Percentiles rank a stretch among this genome's conserved stretches.
These are phyloP conservation scores for Yoshiicerus persimilis DNA, from an alignment of 1,140 invertebrate species.

Conservation along the genomic window DNA sequence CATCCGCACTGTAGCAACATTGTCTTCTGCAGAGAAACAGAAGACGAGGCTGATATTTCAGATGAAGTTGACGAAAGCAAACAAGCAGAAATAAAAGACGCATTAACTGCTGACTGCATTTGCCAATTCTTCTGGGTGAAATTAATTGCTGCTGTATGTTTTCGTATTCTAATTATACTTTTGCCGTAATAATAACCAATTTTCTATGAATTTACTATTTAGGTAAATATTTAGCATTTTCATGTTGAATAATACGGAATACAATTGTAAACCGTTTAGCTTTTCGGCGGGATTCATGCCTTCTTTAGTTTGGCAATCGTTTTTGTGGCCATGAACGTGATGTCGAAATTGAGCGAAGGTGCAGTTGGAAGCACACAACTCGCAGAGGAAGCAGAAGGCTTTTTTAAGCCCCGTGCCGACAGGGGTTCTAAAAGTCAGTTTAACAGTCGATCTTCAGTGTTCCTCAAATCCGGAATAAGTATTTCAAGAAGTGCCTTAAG, in stretches of 20 bases:
- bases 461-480: no score
- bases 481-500: no score
- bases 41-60: not conserved
- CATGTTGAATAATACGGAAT: not conserved
- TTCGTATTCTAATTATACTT: not conserved
- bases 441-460: not conserved
- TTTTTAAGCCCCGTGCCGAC: not conserved
- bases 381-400: not conserved
- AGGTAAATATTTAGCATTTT: no score
- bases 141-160: not conserved
- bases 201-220: no score
- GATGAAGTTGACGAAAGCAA: not conserved
- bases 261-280: not conserved
- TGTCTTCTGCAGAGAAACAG: not conserved
- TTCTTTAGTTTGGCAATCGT: not conserved
- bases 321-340: not conserved
- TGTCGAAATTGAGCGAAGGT: not conserved
- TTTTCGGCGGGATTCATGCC: not conserved
- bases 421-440: not conserved
- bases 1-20: not conserved
- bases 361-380: not conserved
- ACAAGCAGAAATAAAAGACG: not conserved
- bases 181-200: no score
- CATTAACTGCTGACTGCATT: not conserved
- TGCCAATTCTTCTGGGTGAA: not conserved